These are phyloP conservation scores for Eptatretus burgeri DNA, from an alignment of 2,113 vertebrate species.

Conservation along the genomic window DNA sequence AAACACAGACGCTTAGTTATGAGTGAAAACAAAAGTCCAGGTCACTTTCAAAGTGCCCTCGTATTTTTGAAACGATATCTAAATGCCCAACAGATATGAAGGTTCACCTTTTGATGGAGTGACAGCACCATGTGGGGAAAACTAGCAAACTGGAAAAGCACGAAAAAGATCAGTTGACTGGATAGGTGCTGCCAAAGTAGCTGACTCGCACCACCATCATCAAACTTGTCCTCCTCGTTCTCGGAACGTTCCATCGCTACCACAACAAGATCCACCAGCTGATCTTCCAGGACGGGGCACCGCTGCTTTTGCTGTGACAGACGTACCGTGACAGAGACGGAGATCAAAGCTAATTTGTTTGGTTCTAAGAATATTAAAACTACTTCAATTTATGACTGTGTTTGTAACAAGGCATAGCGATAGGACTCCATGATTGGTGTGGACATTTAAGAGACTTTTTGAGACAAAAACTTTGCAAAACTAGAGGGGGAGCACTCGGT, in stretches of 20 bases:
- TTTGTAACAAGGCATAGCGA: no score
- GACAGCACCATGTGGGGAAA: slow-evolving; percentile 98
- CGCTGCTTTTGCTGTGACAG: slow-evolving; percentile 78
- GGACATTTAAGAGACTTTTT: no score
- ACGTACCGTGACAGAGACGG: slow-evolving; percentile 13
- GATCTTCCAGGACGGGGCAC: slow-evolving; percentile 89
- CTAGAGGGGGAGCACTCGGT: no score
- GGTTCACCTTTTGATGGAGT: slow-evolving; percentile 73
- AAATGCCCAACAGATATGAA: not conserved
- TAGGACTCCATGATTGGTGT: no score
- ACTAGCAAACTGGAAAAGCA: slow-evolving; percentile 96
- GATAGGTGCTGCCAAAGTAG: slow-evolving; percentile 97
- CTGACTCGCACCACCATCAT: slow-evolving; percentile 87
- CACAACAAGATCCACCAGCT: slow-evolving; percentile 89
- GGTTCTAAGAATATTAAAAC: no score
- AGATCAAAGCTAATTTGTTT: not conserved
- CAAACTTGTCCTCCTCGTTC: slow-evolving; percentile 70
- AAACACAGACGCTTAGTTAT: no score
- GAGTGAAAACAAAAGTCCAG: no score
- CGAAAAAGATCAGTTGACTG: slow-evolving; percentile 99
- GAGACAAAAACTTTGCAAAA: no score
- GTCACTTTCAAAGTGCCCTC: no score
- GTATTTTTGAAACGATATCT: no score
- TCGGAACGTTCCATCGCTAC: slow-evolving; percentile 98
- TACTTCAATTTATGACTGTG: no score